A percentile compares a stretch with the other conserved stretches of the same genome.
These are phyloP conservation scores for Archivesica marissinica DNA, from an alignment of 1,140 invertebrate species.

Conservation along the genomic window DNA sequence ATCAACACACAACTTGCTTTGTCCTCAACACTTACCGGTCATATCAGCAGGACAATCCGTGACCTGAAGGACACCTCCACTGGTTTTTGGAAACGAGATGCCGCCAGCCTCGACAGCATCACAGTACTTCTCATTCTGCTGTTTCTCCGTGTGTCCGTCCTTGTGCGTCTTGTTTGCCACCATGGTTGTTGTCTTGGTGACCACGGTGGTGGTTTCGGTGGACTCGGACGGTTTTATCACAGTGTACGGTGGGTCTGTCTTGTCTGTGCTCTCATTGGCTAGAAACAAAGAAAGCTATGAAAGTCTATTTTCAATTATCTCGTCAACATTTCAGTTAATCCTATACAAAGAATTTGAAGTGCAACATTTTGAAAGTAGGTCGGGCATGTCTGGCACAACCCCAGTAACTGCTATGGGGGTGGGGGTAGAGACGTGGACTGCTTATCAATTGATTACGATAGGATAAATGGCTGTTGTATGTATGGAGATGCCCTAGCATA, in stretches of 20 bases:
- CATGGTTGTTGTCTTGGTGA: not conserved
- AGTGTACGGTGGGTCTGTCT: not conserved
- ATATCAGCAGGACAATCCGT: constrained; percentile 27
- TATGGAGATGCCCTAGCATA: too few species aligned
- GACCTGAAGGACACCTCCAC: not conserved
- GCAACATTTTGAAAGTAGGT: too few species aligned
- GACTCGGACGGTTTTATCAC: not conserved
- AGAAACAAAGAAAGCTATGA: not conserved
- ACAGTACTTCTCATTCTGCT: constrained; percentile 21
- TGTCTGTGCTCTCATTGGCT: constrained; percentile 3
- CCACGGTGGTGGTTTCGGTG: not conserved
- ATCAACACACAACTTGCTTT: too few species aligned
- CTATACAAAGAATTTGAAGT: too few species aligned
- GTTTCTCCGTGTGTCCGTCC: not conserved
- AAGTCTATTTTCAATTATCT: too few species aligned
- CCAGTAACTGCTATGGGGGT: too few species aligned
- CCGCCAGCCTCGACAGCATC: not conserved
- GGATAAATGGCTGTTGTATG: too few species aligned
- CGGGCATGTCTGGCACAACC: too few species aligned
- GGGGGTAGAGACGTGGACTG: too few species aligned
- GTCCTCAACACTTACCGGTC: constrained; percentile 6
- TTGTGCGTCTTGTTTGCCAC: not conserved
- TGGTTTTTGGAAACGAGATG: not conserved
- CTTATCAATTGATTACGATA: too few species aligned
- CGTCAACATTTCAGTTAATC: too few species aligned